These are phyloP conservation scores for Hylomyscus alleni DNA, from an alignment of 2,797 vertebrate genomes.

Conservation along the genomic window DNA sequence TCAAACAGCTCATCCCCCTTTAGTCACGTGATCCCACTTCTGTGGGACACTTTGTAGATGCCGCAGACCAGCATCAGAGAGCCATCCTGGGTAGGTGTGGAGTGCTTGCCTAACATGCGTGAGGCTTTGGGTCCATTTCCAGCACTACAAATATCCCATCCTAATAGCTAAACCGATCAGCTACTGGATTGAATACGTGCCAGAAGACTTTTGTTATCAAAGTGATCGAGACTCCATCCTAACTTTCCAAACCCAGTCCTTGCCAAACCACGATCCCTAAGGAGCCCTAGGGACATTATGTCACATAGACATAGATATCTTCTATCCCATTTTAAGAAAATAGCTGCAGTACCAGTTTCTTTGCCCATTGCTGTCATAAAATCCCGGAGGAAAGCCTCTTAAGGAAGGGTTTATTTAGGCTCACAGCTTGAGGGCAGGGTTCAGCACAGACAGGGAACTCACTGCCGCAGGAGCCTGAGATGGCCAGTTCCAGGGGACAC, in stretches of 20 bases:
- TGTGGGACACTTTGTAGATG: not conserved
- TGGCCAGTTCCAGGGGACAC: too few relatives aligned
- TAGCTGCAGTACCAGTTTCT: not conserved
- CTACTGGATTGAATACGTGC: not conserved
- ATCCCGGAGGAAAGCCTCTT: not conserved
- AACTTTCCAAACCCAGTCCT: not conserved
- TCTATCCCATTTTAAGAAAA: slow-evolving; percentile 48
- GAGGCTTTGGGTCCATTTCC: not conserved
- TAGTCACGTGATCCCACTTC: not conserved
- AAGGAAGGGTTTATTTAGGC: not conserved
- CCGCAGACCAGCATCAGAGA: not conserved
- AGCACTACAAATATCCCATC: not conserved
- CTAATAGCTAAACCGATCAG: not conserved
- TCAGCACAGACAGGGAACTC: not conserved
- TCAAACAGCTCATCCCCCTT: not conserved
- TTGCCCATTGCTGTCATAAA: not conserved
- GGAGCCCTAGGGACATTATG: not conserved
- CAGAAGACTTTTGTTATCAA: not conserved
- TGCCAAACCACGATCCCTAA: slow-evolving; percentile 2
- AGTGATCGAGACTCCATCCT: not conserved
- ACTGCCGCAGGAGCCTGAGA: not conserved
- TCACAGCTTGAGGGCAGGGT: not conserved
- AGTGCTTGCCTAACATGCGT: not conserved
- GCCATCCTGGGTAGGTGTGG: not conserved
- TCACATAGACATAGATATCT: not conserved